Evolutionary conservation across 2,113 vertebrate genomes (phyloP).

Genomic region (Dasyornis broadbenti): DNA sequence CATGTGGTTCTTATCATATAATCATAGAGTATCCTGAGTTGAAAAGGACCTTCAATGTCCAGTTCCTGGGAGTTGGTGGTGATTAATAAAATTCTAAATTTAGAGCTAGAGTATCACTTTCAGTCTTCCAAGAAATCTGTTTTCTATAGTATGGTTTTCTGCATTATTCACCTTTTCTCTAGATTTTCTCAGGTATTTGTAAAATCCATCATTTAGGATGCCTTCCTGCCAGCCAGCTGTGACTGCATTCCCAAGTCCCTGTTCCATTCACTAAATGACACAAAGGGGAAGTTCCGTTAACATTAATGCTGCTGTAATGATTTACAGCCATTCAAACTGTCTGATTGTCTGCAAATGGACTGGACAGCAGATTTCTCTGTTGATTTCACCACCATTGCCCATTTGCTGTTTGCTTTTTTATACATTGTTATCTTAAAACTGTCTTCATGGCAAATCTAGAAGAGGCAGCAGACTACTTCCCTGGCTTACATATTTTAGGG

Average conservation of each 20-base stretch:
- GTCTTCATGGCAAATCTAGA: not conserved
- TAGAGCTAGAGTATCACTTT: not conserved
- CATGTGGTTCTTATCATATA: not conserved
- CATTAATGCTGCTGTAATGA: not conserved
- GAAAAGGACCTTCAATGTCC: not conserved
- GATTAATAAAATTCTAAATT: not conserved
- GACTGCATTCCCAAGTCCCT: not conserved
- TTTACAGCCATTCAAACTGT: not conserved
- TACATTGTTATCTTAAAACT: not conserved
- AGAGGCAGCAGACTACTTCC: not conserved
- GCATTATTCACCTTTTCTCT: not conserved
- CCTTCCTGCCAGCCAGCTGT: not conserved
- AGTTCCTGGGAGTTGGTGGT: accelerated
- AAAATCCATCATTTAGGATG: not conserved
- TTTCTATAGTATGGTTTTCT: not conserved
- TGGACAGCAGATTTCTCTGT: not conserved
- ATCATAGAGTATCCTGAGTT: not conserved
- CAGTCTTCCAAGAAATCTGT: not conserved
- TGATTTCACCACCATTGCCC: not conserved
- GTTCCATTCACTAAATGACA: not conserved
- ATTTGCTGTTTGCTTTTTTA: not conserved
- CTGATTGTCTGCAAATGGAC: not conserved
- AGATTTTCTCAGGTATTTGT: not conserved
- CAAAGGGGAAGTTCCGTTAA: not conserved
- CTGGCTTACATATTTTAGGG: not conserved